Percentiles rank a stretch among this genome's conserved stretches.
These are phyloP conservation scores for Megaceryle alcyon DNA, from an alignment of 2,797 vertebrate species.

Conservation along the genomic window DNA sequence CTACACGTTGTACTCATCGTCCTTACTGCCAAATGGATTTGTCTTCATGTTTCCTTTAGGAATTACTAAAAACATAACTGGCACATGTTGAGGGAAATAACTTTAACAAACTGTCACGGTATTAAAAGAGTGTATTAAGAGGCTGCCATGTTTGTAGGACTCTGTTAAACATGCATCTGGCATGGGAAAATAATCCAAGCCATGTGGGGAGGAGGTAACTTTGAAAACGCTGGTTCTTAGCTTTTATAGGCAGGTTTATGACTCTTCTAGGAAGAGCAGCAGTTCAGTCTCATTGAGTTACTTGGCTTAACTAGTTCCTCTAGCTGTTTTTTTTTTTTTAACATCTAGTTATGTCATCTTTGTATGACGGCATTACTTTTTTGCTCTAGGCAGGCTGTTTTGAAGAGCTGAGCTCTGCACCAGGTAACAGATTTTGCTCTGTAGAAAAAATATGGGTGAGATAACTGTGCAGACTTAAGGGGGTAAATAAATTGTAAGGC, in stretches of 20 bases:
- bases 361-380: accelerated
- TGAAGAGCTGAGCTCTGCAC: neutral
- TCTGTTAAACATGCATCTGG: neutral
- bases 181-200: neutral
- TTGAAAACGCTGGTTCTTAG: neutral
- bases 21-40: neutral
- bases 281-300: neutral
- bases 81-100: neutral
- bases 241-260: slow-evolving; percentile 13
- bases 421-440: neutral
- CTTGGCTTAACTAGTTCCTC: neutral
- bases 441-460: neutral
- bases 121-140: slow-evolving; percentile 15
- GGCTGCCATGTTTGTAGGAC: neutral
- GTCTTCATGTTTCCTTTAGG: neutral
- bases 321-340: neutral
- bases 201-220: neutral
- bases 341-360: neutral
- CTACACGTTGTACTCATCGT: neutral
- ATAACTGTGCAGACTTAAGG: neutral
- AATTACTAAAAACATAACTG: neutral
- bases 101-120: neutral
- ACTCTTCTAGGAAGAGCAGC: neutral
- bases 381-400: neutral
- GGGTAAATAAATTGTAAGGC: neutral